Base-by-base conservation (phyloP, 2,797 vertebrate genomes). In the Microctenopoma steveboyesi region DNA sequence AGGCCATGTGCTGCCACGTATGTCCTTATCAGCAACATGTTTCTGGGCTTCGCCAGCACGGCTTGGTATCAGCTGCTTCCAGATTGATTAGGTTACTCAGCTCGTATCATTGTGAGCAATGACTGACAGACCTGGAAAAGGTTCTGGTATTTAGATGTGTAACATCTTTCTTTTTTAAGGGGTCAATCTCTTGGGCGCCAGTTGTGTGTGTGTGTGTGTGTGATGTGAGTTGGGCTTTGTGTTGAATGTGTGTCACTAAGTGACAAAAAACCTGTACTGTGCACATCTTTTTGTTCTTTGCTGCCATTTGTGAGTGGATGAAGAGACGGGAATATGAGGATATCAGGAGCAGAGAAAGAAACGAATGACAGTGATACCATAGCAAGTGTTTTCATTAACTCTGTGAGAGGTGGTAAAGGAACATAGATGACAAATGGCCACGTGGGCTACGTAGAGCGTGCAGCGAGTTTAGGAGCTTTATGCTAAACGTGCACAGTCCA, bases 91-190 rank as follows among this genome's bases (percentile, higher is more conserved):
- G 47, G 62, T 70, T 60, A 60, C 65, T 47, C 61, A 0, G 59
- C 78, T 79, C 62, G 65, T 71, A 52, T 88, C 69, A 33, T 75
- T 16, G 37, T 10, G 2, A 45, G 27, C 25, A 27, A 15, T 91
- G 92, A 92, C 59, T 90, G 91, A 90, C 91, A 78, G 86, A 65
- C 70, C 81, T 48, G 79, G 56, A 78, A 91, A 92, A 89, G 88
- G 87, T 89, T 90, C 79, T 90, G 85, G 88, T 92, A 91, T 92
- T 92, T 78, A 89, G 92, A 91, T 80, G 54, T 56, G 68, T 70
- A 70, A 82, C 85, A 88, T 85, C 33, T 30, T 86, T 92, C 68
- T 81, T 74, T 74, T 77, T 57, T 12, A 56, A 72, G 58, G 72
- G 85, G 78, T 79, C 79, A 78, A 59, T 81, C 79, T 88, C 69